Conservation (phyloP, 2,888 invertebrate species). For the Apeira syringaria region DNA sequence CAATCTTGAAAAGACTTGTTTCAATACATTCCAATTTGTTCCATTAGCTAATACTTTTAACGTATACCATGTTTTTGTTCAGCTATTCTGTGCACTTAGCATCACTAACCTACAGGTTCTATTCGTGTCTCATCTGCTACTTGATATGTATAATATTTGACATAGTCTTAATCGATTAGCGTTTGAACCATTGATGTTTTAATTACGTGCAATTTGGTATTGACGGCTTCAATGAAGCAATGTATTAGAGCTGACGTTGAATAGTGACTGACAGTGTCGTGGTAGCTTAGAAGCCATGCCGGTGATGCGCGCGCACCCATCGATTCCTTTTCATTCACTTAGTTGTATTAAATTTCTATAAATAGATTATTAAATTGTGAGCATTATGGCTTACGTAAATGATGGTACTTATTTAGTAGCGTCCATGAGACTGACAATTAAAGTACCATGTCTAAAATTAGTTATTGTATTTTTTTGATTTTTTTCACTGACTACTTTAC, state of each 20-base stretch:
- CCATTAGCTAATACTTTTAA: conserved; percentile 6
- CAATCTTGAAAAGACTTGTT: conserved; percentile 10
- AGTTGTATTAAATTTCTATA: conserved; percentile 54
- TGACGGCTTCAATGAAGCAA: conserved; percentile 22
- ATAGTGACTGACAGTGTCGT: conserved; percentile 3
- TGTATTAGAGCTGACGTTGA: conserved; percentile 25
- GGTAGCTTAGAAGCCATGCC: conserved; percentile 55
- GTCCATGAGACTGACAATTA: too few relatives aligned
- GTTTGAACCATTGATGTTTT: conserved; percentile 28
- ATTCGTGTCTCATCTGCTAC: conserved; percentile 17
- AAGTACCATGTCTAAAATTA: too few relatives aligned
- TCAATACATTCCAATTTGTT: conserved; percentile 14
- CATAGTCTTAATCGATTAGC: conserved; percentile 2
- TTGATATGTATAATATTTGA: conserved; percentile 15
- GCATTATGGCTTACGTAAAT: conserved; percentile 48
- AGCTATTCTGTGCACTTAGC: conserved; percentile 31
- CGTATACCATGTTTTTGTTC: conserved; percentile 2
- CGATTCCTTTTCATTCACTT: conserved; percentile 60
- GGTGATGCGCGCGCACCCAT: conserved; percentile 74
- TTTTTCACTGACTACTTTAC: too few relatives aligned
- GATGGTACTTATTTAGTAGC: conserved; percentile 25
- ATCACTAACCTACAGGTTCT: conserved; percentile 38
- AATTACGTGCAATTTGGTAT: not conserved
- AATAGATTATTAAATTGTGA: conserved; percentile 64
- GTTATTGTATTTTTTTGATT: too few relatives aligned